phyloP scores from a whole-genome alignment of 2,888 invertebrate species.

The Luperina nickerlii region DNA sequence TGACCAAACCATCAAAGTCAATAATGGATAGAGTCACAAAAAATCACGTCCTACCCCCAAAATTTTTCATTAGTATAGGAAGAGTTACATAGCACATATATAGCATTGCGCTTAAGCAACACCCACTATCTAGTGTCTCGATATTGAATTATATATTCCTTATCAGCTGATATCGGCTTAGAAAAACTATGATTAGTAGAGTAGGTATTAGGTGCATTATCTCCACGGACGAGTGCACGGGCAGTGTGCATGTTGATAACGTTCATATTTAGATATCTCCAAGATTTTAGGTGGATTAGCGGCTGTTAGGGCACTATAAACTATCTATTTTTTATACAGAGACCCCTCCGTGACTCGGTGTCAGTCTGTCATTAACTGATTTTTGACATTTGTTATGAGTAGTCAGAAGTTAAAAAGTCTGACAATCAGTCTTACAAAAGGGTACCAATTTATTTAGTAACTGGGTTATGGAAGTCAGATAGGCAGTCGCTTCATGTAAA shows the following conservation, averaged over 20 bases:
- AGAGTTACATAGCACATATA: conserved; percentile 38
- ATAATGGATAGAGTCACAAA: neutral
- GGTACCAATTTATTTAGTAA: neutral
- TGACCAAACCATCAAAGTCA: neutral
- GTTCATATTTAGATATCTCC: conserved; percentile 7
- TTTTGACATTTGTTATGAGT: neutral
- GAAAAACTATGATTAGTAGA: conserved; percentile 67
- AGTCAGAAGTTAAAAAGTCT: neutral
- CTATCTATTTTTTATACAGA: neutral
- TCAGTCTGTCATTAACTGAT: neutral
- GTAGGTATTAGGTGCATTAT: conserved; percentile 65
- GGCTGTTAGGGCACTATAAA: neutral
- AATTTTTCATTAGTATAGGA: neutral
- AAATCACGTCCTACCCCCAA: neutral
- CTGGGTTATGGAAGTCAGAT: neutral
- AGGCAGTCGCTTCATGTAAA: neutral
- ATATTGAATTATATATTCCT: conserved; percentile 52
- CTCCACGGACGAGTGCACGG: conserved; percentile 59
- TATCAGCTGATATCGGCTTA: conserved; percentile 65
- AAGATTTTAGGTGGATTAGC: conserved; percentile 1
- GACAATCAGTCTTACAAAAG: neutral
- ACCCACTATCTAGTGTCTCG: conserved; percentile 17
- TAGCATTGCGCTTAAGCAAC: conserved; percentile 33
- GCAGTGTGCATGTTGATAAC: conserved; percentile 58
- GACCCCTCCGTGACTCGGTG: neutral